Base-by-base conservation (phyloP, 2,797 vertebrate genomes). In the Periophthalmus magnuspinnatus region DNA sequence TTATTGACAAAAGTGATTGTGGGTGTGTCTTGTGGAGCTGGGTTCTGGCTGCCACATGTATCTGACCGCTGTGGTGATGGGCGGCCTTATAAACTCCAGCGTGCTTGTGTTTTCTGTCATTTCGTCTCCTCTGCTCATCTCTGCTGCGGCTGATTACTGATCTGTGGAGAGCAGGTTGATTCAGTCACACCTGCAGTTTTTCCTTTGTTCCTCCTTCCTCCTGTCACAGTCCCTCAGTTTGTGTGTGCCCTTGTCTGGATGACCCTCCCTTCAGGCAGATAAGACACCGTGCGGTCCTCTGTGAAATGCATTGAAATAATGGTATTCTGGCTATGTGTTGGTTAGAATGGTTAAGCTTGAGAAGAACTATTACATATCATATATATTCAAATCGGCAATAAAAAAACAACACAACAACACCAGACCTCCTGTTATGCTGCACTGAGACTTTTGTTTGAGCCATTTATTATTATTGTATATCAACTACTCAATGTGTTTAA, bases 201-300 rank as follows among this genome's bases (percentile, higher is more conserved):
- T 74, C 70, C 67, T 77, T 50, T 64, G 60, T 68, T 77, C 81
- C 70, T 66, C 75, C 75, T 56, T 57, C 72, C 75, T 75, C 74
- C 70, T 69, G 79, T 88, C 86, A 78, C 74, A 79, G 78, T 85
- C 79, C 83, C 84, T 84, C 33, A 52, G 69, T 79, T 75, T 80
- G 80, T 82, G 81, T 82, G 77, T 82, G 83, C 88, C 86, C 86
- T 86, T 83, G 84, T 90, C 89, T 86, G 84, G 88, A 87, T 72
- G 41, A 81, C 81, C 81, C 68, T 89, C 82, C 85, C 84, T 85
- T 74, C 66, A 36, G 86, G 83, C 86, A 70, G 57, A 73, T 78
- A 74, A 83, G 72, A 63, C 71, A 79, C 41, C 13, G 41, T 45
- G 41, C 13, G 45, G 74, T 36, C 58, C 58, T 36, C 77, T 73